Base-by-base conservation (phyloP, 64 coral and sea anemone genomes). In the Catalaphyllia jardinei region DNA sequence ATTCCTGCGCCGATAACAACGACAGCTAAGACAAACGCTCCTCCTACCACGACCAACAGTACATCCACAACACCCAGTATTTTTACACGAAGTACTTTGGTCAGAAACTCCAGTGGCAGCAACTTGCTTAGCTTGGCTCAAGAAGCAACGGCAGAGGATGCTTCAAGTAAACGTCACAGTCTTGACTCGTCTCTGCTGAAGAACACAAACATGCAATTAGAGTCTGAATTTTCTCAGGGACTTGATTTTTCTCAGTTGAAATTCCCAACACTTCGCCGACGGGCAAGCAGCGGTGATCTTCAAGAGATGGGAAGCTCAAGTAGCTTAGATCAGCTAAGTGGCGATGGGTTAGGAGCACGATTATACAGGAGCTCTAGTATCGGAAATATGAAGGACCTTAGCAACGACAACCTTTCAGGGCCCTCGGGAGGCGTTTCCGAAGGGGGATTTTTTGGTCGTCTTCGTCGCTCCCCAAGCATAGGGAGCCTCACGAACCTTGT, bases 401-500 rank as follows among this genome's bases (percentile, higher is more conserved):
- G 74, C 60, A 91, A 87, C 72, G 89, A 71, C 24, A 87, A 31
- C 30, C 38, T 71, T 5, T 54, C 51, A 31, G 82, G 87, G 30
- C 57, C 63, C 19, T 77, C 35, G 9, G 74, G 19, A 12, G 78
- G 62, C n/a, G 88, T 54, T 74, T 76, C 82, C 9, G 89, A 87
- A 3, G 82, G 89, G 27, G 95, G 95, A 24, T 94, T 97, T 65
- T 97, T 97, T 79, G 88, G 91, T 22, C 95, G 95, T 14, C 81
- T 97, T n/a, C 77, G 73, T 51, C 83, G 95, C 54, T 87, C 88
- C 11, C 73, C 95, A 27, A 97, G 95, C 42, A 83, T 97, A 35
- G 95, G 95, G 19, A 97, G 95, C 81, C 78, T 97, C 10, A 97
- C 95, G 27, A 92, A 82, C 72, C 76, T 91, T 46, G 92, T 97